phyloP scores from a whole-genome alignment of 2,888 invertebrate species.

The Palloptera scutellata region DNA sequence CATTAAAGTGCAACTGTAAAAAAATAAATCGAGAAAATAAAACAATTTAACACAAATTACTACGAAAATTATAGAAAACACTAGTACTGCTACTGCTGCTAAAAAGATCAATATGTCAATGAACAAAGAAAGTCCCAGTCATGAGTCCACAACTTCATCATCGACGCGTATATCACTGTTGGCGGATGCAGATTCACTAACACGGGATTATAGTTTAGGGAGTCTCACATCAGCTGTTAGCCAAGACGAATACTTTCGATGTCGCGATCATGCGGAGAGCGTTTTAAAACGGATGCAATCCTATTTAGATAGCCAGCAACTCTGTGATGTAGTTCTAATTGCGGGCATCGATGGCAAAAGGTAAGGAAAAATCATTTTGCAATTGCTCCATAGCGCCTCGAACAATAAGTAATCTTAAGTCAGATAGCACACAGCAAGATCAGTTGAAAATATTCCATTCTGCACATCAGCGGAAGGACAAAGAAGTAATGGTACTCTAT shows the following conservation, averaged over 20 bases:
- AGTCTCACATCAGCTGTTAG: conserved; percentile 74
- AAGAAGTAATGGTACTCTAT: no score
- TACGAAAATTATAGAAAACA: no score
- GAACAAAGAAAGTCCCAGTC: conserved; percentile 63
- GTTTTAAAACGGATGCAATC: conserved; percentile 84
- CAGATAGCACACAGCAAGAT: no score
- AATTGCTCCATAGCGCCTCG: neutral
- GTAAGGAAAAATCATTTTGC: conserved; percentile 57
- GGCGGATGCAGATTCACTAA: conserved; percentile 65
- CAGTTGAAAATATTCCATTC: no score
- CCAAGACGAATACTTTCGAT: conserved; percentile 80
- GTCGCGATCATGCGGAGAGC: conserved; percentile 81
- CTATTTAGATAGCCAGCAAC: conserved; percentile 81
- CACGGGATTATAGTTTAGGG: conserved; percentile 73
- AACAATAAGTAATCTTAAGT: neutral
- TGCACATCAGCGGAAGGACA: no score
- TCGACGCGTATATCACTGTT: conserved; percentile 59
- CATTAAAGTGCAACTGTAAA: no score
- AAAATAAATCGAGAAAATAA: no score
- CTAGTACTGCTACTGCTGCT: neutral
- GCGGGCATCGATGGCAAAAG: conserved; percentile 75
- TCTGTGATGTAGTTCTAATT: conserved; percentile 88
- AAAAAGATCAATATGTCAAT: conserved; percentile 36
- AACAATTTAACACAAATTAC: no score
- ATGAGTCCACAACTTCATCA: conserved; percentile 61